phyloP scores from a whole-genome alignment of 1,140 invertebrate species.

The Drosophila setifemur region DNA sequence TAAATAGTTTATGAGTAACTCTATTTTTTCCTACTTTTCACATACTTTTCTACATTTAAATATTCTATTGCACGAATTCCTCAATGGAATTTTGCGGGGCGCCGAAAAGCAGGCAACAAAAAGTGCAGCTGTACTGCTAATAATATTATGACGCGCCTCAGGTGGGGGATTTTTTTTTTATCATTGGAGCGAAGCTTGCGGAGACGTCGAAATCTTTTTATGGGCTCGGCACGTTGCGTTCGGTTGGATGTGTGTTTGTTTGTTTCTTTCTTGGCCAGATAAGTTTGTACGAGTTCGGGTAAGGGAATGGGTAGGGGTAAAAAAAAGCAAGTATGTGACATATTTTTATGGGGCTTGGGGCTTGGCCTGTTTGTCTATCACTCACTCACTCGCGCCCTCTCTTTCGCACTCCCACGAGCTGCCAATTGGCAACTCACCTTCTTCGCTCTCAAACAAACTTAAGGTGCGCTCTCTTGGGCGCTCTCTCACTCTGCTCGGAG shows the following conservation, averaged over 20 bases:
- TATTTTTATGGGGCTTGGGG: conserved; percentile 64
- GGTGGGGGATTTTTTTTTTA: conserved; percentile 4
- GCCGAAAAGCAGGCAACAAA: conserved; percentile 55
- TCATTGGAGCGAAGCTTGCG: neutral
- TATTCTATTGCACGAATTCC: neutral
- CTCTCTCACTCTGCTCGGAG: neutral
- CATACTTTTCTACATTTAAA: neutral
- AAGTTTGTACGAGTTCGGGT: conserved; percentile 22
- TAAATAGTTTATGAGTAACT: no score
- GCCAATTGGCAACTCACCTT: conserved; percentile 47
- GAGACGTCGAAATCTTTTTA: conserved; percentile 51
- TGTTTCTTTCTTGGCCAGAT: conserved; percentile 58
- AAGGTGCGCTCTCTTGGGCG: neutral
- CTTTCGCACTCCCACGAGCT: conserved; percentile 16
- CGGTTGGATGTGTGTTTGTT: conserved; percentile 41
- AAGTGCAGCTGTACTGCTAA: conserved; percentile 3
- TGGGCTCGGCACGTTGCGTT: conserved; percentile 69
- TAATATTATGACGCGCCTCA: conserved; percentile 35
- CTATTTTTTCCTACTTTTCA: neutral
- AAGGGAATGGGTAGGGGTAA: neutral
- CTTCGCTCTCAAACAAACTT: conserved; percentile 38
- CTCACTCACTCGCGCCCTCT: conserved; percentile 3
- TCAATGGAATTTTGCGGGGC: neutral
- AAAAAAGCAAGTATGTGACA: conserved; percentile 61
- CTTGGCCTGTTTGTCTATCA: conserved; percentile 54